These are phyloP conservation scores for Ginglymostoma cirratum DNA, from an alignment of 2,113 vertebrate genomes.

Conservation along the genomic window DNA sequence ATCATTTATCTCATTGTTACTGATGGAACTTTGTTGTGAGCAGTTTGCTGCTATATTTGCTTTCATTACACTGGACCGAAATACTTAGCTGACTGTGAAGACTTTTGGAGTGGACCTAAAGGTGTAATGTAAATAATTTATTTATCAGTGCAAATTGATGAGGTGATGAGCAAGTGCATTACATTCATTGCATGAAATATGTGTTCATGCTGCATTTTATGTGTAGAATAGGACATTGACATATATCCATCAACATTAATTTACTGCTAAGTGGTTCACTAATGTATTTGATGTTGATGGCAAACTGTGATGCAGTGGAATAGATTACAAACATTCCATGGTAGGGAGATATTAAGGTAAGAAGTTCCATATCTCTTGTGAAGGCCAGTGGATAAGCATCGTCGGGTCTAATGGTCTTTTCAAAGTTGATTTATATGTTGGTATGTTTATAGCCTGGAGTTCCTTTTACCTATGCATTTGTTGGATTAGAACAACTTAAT, in stretches of 20 bases:
- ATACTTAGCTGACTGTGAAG: not conserved
- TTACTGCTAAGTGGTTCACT: not conserved
- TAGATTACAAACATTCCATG: not conserved
- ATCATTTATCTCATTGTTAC: not conserved
- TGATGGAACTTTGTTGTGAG: not conserved
- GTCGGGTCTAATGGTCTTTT: not conserved
- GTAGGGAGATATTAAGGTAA: no score
- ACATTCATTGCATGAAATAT: not conserved
- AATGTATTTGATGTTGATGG: not conserved
- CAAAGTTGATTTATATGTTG: not conserved
- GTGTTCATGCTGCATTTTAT: not conserved
- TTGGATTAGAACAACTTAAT: not conserved
- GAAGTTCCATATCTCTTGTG: not conserved
- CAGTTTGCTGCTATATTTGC: not conserved
- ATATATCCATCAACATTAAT: not conserved
- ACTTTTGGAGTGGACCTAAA: not conserved
- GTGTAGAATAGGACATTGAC: not conserved
- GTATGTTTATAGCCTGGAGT: not conserved
- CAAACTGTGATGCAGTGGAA: not conserved
- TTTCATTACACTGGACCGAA: not conserved
- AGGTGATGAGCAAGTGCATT: not conserved
- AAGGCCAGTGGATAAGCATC: not conserved
- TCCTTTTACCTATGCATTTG: not conserved
- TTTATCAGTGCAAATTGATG: not conserved
- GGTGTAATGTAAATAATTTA: not conserved